Conservation (phyloP, 2,888 invertebrate genomes). For the Orthosia gracilis region DNA sequence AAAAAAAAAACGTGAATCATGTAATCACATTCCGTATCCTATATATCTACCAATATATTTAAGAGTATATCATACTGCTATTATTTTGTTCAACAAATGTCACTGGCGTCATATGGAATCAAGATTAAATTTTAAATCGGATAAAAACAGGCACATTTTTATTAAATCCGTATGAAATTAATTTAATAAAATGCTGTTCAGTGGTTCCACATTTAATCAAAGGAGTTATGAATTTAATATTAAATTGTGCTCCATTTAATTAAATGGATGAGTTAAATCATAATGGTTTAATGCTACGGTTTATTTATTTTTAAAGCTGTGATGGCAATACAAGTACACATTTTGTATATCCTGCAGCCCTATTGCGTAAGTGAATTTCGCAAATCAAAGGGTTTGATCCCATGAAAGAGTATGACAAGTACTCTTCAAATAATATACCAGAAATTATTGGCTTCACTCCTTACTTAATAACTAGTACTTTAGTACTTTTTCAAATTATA, state of each 20-base stretch:
- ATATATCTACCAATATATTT: too few relatives aligned
- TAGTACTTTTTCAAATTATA: too few relatives aligned
- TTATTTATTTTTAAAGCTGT: neutral
- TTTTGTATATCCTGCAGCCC: too few relatives aligned
- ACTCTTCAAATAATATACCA: too few relatives aligned
- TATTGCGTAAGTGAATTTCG: too few relatives aligned
- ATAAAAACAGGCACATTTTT: neutral
- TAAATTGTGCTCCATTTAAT: neutral
- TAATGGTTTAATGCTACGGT: neutral
- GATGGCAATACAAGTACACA: neutral
- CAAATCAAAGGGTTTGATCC: too few relatives aligned
- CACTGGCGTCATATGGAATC: neutral
- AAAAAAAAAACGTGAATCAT: too few relatives aligned
- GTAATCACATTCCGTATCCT: too few relatives aligned
- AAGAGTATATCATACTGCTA: too few relatives aligned
- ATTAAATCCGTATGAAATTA: neutral
- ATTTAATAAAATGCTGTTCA: conserved; percentile 18
- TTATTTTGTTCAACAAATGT: neutral
- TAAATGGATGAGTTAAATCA: neutral
- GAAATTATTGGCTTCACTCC: too few relatives aligned
- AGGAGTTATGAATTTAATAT: neutral
- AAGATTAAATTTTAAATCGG: neutral
- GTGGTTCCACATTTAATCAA: neutral
- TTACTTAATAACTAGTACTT: too few relatives aligned
- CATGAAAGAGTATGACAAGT: too few relatives aligned